Conservation (phyloP, 2,113 vertebrate genomes). For the Monarcha castaneiventris region DNA sequence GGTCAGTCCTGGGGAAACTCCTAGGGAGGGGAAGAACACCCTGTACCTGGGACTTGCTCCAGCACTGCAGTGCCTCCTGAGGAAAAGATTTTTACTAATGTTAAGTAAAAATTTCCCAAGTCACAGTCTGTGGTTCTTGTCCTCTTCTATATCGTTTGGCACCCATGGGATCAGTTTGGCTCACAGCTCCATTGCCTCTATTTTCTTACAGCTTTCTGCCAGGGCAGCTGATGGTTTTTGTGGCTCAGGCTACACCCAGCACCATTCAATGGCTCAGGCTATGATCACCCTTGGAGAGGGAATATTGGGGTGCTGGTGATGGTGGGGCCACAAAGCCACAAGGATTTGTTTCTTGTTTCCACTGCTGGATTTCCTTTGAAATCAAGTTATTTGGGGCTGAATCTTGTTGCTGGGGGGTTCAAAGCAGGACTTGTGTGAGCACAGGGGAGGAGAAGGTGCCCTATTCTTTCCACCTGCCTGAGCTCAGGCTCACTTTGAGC, state of each 20-base stretch:
- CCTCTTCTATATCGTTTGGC: background rate
- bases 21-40: background rate
- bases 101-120: background rate
- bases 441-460: background rate
- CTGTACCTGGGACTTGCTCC: background rate
- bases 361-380: background rate
- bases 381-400: background rate
- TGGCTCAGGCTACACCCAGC: background rate
- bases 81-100: background rate
- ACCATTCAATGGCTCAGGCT: background rate
- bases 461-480: background rate
- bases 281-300: background rate
- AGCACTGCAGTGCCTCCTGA: background rate
- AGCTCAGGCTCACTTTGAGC: background rate
- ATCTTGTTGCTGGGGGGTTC: background rate
- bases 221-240: background rate
- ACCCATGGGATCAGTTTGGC: background rate
- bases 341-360: background rate
- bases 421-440: rapidly evolving
- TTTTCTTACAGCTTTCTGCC: background rate
- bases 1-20: background rate
- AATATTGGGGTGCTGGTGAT: background rate
- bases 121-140: background rate
- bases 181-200: rapidly evolving
- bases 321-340: background rate